Base-by-base conservation (phyloP, 2,888 invertebrate species). In the Dione juno region DNA sequence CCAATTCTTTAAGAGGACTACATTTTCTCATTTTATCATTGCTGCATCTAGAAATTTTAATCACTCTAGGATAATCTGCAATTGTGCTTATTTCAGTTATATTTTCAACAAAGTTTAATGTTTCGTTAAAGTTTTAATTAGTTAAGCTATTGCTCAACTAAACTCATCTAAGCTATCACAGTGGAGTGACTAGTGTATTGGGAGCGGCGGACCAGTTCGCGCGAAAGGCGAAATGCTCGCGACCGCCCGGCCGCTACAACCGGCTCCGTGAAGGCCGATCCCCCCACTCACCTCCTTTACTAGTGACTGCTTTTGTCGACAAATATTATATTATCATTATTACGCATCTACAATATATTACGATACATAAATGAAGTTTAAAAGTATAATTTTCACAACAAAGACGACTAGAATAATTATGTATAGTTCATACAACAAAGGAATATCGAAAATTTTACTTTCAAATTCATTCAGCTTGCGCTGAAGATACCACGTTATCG, bases 231-330 rank as follows among this genome's bases (percentile, higher is more conserved):
- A 90, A 92, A 88, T 88, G 88, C 84, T 86, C 83, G 87, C 87
- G 87, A 84, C 85, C 85, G 83, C 84, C 85, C 84, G 84, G 84
- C 86, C 84, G 84, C 83, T 79, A 87, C 89, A 92, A 93, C 93
- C 93, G 93, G 93, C 90, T 93, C 83, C 79, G 88, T 87, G 92
- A 93, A 93, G 92, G 93, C 92, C 93, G 90, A 79, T 82, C 88
- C 87, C 87, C 88, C 84, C 85, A 85, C 88, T 83, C 85, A 79
- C 73, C 81, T 80, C 76, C 84, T 48, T 82, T 82, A 83, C 84
- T 84, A 88, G 89, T 84, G 88, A 84, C 80, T 85, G 81, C 77
- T 80, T 77, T 78, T 88, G 84, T 90, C 90, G 90, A 90, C 88
- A 88, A 81, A 77, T 63, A 69, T 37, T 19, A 63, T 63, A 67